Percentiles rank a stretch among this genome's conserved stretches.
Evolutionary conservation across 2,797 vertebrate genomes (phyloP).

Genomic region (Sebastes steindachneri): DNA sequence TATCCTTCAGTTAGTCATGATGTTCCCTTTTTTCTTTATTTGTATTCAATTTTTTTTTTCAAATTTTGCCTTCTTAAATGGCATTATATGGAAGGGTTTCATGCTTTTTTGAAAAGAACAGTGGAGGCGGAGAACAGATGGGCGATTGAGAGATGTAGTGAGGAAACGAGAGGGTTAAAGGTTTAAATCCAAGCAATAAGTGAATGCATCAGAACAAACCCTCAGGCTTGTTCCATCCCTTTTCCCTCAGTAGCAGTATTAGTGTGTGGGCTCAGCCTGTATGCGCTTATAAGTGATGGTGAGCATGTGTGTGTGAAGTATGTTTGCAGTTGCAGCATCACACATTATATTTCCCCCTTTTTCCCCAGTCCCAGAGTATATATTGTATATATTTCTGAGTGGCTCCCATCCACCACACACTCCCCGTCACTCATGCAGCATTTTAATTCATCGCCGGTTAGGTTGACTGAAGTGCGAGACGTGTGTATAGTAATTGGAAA

Average conservation of each 20-base stretch:
- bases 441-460: constrained; percentile 31
- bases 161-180: constrained; percentile 38
- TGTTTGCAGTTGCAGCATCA: not conserved
- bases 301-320: not conserved
- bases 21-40: not conserved
- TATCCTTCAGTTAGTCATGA: not conserved
- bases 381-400: not conserved
- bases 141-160: constrained; percentile 19
- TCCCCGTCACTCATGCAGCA: constrained; percentile 38
- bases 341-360: not conserved
- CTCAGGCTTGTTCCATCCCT: constrained; percentile 26
- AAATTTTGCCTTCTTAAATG: not conserved
- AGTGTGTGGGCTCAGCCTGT: not conserved
- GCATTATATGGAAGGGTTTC: not conserved
- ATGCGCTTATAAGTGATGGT: not conserved
- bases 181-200: constrained; percentile 45
- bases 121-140: constrained; percentile 36
- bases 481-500: constrained; percentile 51
- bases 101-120: constrained; percentile 1
- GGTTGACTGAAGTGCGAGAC: constrained; percentile 41
- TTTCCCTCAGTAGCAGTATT: not conserved
- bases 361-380: not conserved
- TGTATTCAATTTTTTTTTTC: not conserved
- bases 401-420: not conserved
- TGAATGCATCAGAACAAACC: constrained; percentile 36